phyloP scores from a whole-genome alignment of 2,797 vertebrate species.

The Columba guinea region DNA sequence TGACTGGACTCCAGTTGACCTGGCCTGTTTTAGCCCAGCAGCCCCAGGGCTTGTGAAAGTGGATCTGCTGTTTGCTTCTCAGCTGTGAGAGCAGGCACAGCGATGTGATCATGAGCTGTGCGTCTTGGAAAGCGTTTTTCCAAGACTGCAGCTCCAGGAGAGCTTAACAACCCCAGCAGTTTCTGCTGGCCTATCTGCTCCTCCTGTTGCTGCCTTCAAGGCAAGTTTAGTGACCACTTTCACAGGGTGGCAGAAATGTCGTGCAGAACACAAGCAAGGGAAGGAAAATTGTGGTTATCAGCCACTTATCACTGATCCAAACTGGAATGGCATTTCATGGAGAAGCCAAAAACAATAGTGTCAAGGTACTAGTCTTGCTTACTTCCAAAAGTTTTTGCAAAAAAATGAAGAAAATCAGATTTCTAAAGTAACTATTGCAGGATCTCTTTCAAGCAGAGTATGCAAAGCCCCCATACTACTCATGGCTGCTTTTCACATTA shows the following conservation, averaged over 20 bases:
- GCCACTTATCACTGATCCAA: not conserved
- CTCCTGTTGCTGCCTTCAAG: not conserved
- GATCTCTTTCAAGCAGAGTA: not conserved
- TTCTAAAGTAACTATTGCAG: not conserved
- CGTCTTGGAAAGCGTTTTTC: not conserved
- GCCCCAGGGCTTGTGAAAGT: not conserved
- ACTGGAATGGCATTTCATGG: conserved; percentile 4
- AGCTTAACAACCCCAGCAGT: not conserved
- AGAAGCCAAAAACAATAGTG: conserved; percentile 36
- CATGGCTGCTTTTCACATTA: not conserved
- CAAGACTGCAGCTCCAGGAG: not conserved
- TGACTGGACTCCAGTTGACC: not conserved
- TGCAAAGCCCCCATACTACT: not conserved
- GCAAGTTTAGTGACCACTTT: not conserved
- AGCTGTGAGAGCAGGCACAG: not conserved
- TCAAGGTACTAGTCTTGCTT: not conserved
- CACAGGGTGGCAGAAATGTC: not conserved
- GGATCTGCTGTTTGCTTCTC: not conserved
- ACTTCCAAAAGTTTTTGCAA: not conserved
- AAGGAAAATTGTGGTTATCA: conserved; percentile 17
- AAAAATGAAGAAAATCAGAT: conserved; percentile 3
- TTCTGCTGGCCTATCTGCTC: not conserved
- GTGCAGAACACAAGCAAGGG: not conserved
- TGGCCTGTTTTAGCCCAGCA: not conserved
- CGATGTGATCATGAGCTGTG: rapidly evolving